Evolutionary conservation across 2,797 vertebrate species (phyloP).

Genomic region (Lutjanus argentimaculatus): DNA sequence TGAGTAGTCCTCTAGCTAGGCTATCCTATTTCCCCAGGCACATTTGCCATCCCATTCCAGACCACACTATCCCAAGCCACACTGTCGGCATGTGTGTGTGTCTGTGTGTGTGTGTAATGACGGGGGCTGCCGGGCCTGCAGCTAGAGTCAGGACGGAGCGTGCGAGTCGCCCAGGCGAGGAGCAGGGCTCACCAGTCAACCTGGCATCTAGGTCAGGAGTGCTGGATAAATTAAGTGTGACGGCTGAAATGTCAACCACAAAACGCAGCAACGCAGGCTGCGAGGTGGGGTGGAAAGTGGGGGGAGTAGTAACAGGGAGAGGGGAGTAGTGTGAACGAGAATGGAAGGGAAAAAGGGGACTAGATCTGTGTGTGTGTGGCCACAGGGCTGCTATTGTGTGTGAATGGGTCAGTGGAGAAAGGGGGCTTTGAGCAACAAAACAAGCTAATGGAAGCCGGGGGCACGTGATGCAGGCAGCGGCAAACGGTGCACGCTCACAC

Average conservation of each 20-base stretch:
- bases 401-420: conserved; percentile 86
- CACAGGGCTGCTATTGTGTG: conserved; percentile 82
- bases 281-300: conserved; percentile 31
- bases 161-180: conserved; percentile 58
- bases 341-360: conserved; percentile 51
- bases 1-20: conserved; percentile 46
- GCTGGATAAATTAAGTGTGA: conserved; percentile 83
- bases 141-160: conserved; percentile 56
- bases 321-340: conserved; percentile 42
- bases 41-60: conserved; percentile 62
- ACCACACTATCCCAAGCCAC: conserved; percentile 57
- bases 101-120: conserved; percentile 37
- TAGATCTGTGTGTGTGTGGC: conserved; percentile 57
- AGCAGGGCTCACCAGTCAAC: conserved; percentile 74
- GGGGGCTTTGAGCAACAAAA: conserved; percentile 86
- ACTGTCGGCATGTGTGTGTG: conserved; percentile 6
- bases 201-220: conserved; percentile 85
- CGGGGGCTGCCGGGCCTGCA: conserved; percentile 64
- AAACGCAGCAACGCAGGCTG: conserved; percentile 50
- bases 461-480: conserved; percentile 71
- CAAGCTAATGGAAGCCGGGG: conserved; percentile 84
- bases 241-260: conserved; percentile 85
- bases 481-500: conserved; percentile 32
- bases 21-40: conserved; percentile 72
- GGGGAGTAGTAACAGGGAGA: conserved; percentile 4